These are phyloP conservation scores for Speoplatyrhinus poulsoni DNA, from an alignment of 2,113 vertebrate genomes.

Conservation along the genomic window DNA sequence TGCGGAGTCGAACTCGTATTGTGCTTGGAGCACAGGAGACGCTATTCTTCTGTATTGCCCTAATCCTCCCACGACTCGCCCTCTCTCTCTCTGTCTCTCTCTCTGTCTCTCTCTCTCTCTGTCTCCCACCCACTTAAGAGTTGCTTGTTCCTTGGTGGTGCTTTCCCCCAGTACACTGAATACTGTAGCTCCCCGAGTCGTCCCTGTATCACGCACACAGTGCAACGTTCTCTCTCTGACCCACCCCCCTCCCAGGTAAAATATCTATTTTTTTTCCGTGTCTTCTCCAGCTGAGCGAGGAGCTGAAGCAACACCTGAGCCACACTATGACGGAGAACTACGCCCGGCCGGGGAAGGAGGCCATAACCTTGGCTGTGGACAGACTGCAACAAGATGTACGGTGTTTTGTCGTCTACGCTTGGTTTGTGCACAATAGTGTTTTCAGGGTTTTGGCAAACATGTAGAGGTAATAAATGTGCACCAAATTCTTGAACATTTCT, in stretches of 20 bases:
- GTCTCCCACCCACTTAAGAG: background rate
- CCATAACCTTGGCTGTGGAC: slow-evolving; percentile 81
- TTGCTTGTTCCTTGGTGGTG: background rate
- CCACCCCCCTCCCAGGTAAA: background rate
- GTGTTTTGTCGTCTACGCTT: background rate
- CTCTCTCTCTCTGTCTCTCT: background rate
- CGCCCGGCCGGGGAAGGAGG: slow-evolving; percentile 69
- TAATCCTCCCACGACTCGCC: slow-evolving; percentile 5
- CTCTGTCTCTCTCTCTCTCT: background rate
- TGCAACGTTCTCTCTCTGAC: background rate
- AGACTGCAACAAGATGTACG: slow-evolving; percentile 85
- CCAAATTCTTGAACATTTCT: background rate
- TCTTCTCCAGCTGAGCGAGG: slow-evolving; percentile 78
- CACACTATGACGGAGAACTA: slow-evolving; percentile 81
- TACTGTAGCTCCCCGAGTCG: background rate
- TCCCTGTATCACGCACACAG: background rate
- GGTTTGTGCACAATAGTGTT: slow-evolving; percentile 9
- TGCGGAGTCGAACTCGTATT: slow-evolving; percentile 3
- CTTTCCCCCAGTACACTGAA: background rate
- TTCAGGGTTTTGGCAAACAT: background rate
- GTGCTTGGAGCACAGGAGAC: slow-evolving; percentile 5
- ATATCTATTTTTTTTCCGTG: too few relatives aligned
- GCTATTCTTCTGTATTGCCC: slow-evolving; percentile 13
- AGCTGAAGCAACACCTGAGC: slow-evolving; percentile 82
- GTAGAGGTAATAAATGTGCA: too few relatives aligned